Percentiles rank a stretch among this genome's conserved stretches.
These are phyloP conservation scores for Hycleus cichorii DNA, from an alignment of 1,140 invertebrate species.

Conservation along the genomic window DNA sequence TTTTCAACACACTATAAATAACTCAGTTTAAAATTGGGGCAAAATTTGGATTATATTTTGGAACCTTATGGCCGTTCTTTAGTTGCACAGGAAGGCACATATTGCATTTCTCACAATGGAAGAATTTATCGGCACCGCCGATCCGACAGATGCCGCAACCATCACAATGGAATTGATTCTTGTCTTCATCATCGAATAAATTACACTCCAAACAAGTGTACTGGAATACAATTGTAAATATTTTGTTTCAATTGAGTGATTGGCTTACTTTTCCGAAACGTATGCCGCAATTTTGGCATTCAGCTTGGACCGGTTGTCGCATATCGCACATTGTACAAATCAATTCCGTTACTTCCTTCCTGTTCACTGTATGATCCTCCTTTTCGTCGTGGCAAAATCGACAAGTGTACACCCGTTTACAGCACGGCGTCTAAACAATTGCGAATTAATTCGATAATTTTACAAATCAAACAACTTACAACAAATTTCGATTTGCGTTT, in stretches of 20 bases:
- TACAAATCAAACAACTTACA: constrained; percentile 46
- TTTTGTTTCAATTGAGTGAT: not conserved
- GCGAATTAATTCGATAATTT: not conserved
- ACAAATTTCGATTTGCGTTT: constrained; percentile 75
- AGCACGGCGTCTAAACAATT: constrained; percentile 67
- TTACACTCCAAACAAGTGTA: constrained; percentile 82
- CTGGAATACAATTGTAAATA: constrained; percentile 41
- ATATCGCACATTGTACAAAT: constrained; percentile 74
- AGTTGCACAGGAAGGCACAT: constrained; percentile 76
- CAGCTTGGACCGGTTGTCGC: constrained; percentile 70
- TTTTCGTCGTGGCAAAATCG: constrained; percentile 84
- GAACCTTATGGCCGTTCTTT: constrained; percentile 72
- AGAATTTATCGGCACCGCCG: constrained; percentile 76
- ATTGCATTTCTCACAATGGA: constrained; percentile 80
- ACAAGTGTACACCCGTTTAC: constrained; percentile 79
- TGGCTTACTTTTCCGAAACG: constrained; percentile 64
- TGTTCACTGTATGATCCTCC: constrained; percentile 72
- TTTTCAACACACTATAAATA: constrained; percentile 74
- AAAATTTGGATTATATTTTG: not conserved
- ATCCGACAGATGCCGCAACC: constrained; percentile 83
- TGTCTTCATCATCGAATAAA: constrained; percentile 83
- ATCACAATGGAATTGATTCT: constrained; percentile 82
- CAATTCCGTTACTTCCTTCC: constrained; percentile 72
- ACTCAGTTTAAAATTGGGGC: not conserved
- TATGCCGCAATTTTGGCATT: constrained; percentile 65